A percentile compares a stretch with the other conserved stretches of the same genome.
phyloP scores from a whole-genome alignment of 1,140 invertebrate genomes.

The Drosophila mayri region DNA sequence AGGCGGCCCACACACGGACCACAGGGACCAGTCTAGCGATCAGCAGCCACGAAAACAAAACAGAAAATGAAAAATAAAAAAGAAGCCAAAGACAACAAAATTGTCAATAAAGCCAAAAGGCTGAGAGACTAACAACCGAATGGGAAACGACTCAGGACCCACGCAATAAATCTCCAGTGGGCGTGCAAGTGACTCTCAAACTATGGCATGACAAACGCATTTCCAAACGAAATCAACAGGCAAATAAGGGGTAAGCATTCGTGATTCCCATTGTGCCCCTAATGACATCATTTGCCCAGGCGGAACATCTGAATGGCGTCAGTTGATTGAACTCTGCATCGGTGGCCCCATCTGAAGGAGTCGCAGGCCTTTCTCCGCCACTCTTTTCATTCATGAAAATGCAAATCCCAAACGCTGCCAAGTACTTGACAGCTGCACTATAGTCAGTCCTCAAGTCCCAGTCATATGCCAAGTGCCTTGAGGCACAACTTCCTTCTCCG shows the following conservation, averaged over 20 bases:
- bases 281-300: conserved; percentile 73
- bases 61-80: conserved; percentile 59
- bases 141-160: conserved; percentile 53
- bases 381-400: conserved; percentile 76
- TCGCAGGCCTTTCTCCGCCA: conserved; percentile 61
- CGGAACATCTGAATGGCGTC: conserved; percentile 49
- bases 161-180: conserved; percentile 62
- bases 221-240: conserved; percentile 36
- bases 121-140: conserved; percentile 41
- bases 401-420: conserved; percentile 62
- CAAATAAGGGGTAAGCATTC: conserved; percentile 26
- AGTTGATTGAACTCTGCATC: conserved; percentile 75
- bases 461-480: conserved; percentile 69
- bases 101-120: conserved; percentile 69
- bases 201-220: conserved; percentile 71
- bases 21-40: conserved; percentile 19
- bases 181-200: conserved; percentile 62
- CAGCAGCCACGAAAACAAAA: conserved; percentile 29
- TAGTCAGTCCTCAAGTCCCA: conserved; percentile 39
- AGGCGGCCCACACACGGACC: conserved; percentile 68
- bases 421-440: conserved; percentile 72
- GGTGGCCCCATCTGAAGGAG: conserved; percentile 44
- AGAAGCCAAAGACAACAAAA: conserved; percentile 64
- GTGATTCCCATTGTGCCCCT: conserved; percentile 60
- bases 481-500: conserved; percentile 52